A percentile compares a stretch with the other conserved stretches of the same genome.
These are phyloP conservation scores for Dendrocincla fuliginosa DNA, from an alignment of 2,797 vertebrate genomes.

Conservation along the genomic window DNA sequence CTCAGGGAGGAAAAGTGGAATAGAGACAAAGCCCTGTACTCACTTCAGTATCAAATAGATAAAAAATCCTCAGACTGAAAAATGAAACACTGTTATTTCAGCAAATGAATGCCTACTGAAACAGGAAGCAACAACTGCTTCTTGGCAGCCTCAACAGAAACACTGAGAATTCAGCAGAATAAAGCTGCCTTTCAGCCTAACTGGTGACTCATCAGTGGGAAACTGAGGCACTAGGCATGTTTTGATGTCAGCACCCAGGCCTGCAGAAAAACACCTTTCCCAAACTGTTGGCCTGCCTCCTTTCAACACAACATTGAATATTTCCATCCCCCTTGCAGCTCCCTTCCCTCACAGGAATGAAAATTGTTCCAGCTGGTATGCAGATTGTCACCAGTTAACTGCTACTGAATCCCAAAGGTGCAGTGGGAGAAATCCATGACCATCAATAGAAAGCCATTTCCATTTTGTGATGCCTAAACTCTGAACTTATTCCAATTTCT, in stretches of 20 bases:
- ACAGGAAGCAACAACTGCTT: background rate
- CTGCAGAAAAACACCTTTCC: background rate
- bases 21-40: background rate
- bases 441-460: background rate
- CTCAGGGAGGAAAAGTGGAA: background rate
- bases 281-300: background rate
- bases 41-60: background rate
- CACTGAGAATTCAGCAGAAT: background rate
- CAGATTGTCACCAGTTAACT: background rate
- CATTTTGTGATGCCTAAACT: background rate
- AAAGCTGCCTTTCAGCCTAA: background rate
- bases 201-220: background rate
- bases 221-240: background rate
- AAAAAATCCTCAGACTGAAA: background rate
- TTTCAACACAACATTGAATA: background rate
- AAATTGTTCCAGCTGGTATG: background rate
- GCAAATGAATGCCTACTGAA: background rate
- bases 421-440: background rate
- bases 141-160: background rate
- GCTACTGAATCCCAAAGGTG: background rate
- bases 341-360: background rate
- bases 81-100: background rate
- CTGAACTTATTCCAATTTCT: background rate
- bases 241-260: background rate
- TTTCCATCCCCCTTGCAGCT: background rate